Evolutionary conservation across 2,888 invertebrate species (phyloP).

Genomic region (Hipparchia semele): DNA sequence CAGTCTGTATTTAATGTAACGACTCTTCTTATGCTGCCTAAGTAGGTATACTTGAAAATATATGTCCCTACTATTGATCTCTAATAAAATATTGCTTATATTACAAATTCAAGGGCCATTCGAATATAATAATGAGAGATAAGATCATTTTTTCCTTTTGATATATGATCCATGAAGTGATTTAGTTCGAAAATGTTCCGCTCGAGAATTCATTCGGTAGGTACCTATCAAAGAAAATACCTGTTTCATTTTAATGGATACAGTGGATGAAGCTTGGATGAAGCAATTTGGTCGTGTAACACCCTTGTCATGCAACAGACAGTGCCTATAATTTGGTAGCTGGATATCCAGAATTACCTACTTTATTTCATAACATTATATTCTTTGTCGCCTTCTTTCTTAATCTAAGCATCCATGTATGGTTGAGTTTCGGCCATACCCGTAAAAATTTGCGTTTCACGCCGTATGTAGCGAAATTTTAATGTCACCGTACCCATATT

Average conservation of each 20-base stretch:
- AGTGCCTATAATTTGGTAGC: neutral
- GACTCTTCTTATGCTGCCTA: too few relatives aligned
- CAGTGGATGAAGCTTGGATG: neutral
- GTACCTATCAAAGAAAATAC: neutral
- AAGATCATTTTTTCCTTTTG: too few relatives aligned
- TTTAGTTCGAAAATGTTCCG: neutral
- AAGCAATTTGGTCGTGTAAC: neutral
- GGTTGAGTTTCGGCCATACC: neutral
- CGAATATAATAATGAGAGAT: too few relatives aligned
- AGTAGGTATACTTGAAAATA: too few relatives aligned
- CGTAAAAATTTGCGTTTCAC: neutral
- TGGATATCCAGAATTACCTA: slow-evolving; percentile 2
- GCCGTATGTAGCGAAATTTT: neutral
- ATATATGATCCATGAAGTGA: too few relatives aligned
- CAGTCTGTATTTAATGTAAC: too few relatives aligned
- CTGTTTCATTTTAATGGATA: neutral
- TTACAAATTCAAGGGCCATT: too few relatives aligned
- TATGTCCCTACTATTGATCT: too few relatives aligned
- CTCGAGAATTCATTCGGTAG: neutral
- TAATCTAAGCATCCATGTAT: neutral
- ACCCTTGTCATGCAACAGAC: neutral
- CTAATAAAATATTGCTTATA: too few relatives aligned
- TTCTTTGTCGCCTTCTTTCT: neutral
- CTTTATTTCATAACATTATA: neutral
- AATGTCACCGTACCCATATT: too few relatives aligned